Evolutionary conservation across 37 sponge, comb jelly and placozoan genomes (phyloP).

Genomic region (Ianthella basta): DNA sequence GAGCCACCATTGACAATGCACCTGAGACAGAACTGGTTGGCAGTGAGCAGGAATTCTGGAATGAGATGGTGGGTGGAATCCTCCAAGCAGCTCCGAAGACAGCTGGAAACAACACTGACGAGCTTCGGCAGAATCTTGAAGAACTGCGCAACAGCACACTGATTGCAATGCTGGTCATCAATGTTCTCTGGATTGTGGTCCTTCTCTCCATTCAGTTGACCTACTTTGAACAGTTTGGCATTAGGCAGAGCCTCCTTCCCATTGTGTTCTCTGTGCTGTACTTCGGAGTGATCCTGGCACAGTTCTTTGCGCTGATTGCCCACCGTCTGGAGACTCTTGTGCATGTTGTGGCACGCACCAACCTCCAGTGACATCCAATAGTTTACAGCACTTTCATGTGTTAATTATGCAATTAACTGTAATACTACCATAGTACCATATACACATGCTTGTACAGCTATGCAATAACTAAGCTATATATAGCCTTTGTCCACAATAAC

Average conservation of each 20-base stretch:
- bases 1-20: conserved; percentile 23
- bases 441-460: too few relatives aligned
- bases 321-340: conserved; percentile 67
- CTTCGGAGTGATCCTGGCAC: conserved; percentile 51
- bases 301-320: conserved; percentile 58
- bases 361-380: not conserved
- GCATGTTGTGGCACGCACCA: conserved; percentile 59
- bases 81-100: conserved; percentile 40
- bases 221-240: conserved; percentile 25
- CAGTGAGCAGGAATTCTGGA: conserved; percentile 60
- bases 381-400: too few relatives aligned
- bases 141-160: conserved; percentile 58
- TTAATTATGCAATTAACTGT: too few relatives aligned
- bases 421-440: too few relatives aligned
- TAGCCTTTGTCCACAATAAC: too few relatives aligned
- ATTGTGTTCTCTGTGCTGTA: conserved; percentile 59
- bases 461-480: too few relatives aligned
- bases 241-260: conserved; percentile 30
- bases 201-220: conserved; percentile 37
- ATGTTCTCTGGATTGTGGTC: conserved; percentile 75
- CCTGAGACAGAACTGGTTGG: not conserved
- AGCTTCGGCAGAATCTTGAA: conserved; percentile 46
- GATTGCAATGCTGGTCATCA: conserved; percentile 54
- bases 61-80: not conserved
- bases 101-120: conserved; percentile 32